Evolutionary conservation across 2,797 vertebrate species (phyloP), one percentile per base, ranked within the genome.

Genomic region (Lacerta agilis): DNA sequence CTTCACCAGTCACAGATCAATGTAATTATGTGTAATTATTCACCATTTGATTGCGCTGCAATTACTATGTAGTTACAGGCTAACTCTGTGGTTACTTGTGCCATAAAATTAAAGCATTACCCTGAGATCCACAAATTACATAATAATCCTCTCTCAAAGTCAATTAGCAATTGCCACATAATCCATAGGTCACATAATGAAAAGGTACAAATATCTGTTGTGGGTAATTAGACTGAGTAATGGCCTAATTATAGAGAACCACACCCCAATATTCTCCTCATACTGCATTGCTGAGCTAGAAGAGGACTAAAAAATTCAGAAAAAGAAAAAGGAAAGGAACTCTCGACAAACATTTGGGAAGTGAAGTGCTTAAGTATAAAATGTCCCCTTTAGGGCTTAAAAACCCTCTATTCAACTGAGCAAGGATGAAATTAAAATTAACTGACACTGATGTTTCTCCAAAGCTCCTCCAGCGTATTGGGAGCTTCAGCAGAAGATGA

Each of bases 21-120:
- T 45, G 33, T 43, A 89, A 82, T 83, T 20, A 85, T 0, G 3
- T 79, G 64, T 76, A 91, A 93, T 94, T 93, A 93, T 89, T 90
- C 90, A 88, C 69, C 77, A 5, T 88, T 86, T 86, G 89, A 92
- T 91, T 92, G 79, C 90, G 43, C 76, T 82, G 77, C 91, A 87
- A 86, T 73, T 9, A 0, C 83, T 1, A 0, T 0, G 0, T 25
- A 2, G 0, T 86, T 91, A 86, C 71, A 64, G 84, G 77, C 43
- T 20, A 79, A 89, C 82, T 86, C 82, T 36, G 23, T 94, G 67
- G n/a, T 86, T 89, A 85, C 79, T 86, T 49, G 66, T 2, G 15
- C 90, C 61, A 55, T 83, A 89, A 83, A 72, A 93, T 89, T 89
- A 88, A 88, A 91, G 89, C 71, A 84, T 89, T 93, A 93, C 88